Conservation (phyloP, 1,140 invertebrate species). For the Dendrolimus punctatus region DNA sequence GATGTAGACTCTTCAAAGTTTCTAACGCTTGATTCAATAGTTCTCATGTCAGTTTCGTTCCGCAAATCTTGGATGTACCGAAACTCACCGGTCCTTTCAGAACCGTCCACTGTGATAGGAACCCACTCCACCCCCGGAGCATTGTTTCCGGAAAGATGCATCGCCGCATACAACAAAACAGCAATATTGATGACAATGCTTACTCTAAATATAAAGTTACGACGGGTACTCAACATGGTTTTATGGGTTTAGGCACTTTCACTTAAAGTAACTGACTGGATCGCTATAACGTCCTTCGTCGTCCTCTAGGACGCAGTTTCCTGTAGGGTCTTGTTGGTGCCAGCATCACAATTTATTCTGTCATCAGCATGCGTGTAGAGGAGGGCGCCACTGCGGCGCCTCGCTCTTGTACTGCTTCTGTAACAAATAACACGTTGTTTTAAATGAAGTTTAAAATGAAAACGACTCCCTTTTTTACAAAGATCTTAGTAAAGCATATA, state of each 20-base stretch:
- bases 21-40: conserved; percentile 33
- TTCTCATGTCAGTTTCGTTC: conserved; percentile 36
- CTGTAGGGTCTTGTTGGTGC: conserved; percentile 55
- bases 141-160: conserved; percentile 50
- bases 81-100: conserved; percentile 40
- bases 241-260: conserved; percentile 56
- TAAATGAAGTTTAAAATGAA: background rate
- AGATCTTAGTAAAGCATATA: background rate
- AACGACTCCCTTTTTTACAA: background rate
- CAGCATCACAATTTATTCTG: conserved; percentile 68
- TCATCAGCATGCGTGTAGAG: conserved; percentile 55
- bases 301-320: conserved; percentile 68
- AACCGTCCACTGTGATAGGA: conserved; percentile 43
- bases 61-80: conserved; percentile 41
- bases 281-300: conserved; percentile 60
- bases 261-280: conserved; percentile 38
- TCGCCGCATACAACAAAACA: conserved; percentile 76
- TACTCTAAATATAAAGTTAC: conserved; percentile 81
- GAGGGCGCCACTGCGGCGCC: conserved; percentile 46
- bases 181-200: conserved; percentile 82
- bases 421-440: conserved; percentile 27
- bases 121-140: conserved; percentile 43
- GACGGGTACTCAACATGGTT: conserved; percentile 69
- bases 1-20: conserved; percentile 54
- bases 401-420: conserved; percentile 33